Evolutionary conservation across 2,113 vertebrate genomes (phyloP).

Genomic region (Sminthopsis crassicaudata): DNA sequence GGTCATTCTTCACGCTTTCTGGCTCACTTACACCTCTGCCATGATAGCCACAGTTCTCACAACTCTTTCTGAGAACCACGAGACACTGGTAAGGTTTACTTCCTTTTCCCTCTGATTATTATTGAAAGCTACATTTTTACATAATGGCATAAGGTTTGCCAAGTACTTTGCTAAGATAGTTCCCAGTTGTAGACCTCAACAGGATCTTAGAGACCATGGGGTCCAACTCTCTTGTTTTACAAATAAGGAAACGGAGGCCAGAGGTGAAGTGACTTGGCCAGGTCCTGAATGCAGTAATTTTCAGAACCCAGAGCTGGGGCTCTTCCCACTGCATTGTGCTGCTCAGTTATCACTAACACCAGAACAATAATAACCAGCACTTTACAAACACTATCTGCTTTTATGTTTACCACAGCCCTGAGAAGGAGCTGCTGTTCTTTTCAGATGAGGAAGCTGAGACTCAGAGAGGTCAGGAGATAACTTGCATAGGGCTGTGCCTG

Average conservation of each 20-base stretch:
- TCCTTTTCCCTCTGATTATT: background rate
- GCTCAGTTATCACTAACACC: background rate
- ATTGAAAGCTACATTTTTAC: background rate
- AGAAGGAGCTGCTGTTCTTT: background rate
- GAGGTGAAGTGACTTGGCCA: background rate
- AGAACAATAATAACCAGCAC: background rate
- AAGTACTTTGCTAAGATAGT: background rate
- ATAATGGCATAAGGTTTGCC: background rate
- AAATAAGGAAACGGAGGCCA: background rate
- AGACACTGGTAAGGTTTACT: background rate
- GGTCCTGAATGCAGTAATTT: background rate
- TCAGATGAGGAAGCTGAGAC: background rate
- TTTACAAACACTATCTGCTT: background rate
- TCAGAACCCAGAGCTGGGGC: background rate
- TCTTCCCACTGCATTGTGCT: background rate
- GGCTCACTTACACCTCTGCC: background rate
- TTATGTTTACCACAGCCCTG: background rate
- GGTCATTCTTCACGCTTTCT: background rate
- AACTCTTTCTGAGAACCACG: background rate
- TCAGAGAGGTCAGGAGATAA: background rate
- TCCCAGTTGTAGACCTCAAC: background rate
- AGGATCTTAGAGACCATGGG: background rate
- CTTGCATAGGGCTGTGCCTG: background rate
- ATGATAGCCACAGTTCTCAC: background rate
- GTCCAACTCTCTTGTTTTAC: background rate